These are phyloP conservation scores for Mastacembelus armatus DNA, from an alignment of 2,797 vertebrate genomes.

Conservation along the genomic window DNA sequence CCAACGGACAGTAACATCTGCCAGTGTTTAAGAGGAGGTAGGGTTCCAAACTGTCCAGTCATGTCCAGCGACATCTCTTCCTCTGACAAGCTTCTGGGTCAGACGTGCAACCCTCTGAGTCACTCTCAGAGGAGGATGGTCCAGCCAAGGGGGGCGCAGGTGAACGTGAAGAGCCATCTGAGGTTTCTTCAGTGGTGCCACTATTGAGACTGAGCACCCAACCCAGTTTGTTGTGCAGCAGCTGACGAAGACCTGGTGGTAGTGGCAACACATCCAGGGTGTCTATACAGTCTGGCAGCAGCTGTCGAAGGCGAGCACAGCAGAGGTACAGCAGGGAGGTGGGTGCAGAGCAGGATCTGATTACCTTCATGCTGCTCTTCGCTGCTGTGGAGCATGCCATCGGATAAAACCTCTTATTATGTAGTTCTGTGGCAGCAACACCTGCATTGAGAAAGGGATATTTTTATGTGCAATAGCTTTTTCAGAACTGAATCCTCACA, in stretches of 20 bases:
- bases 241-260: constrained; percentile 94
- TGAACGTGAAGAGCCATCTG: constrained; percentile 49
- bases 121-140: constrained; percentile 81
- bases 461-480: neutral
- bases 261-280: constrained; percentile 92
- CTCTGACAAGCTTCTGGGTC: constrained; percentile 89
- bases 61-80: constrained; percentile 96
- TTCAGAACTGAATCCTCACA: too few species aligned
- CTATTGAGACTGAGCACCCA: constrained; percentile 94
- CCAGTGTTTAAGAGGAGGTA: constrained; percentile 52
- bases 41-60: constrained; percentile 42
- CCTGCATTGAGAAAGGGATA: constrained; percentile 74
- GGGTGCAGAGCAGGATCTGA: constrained; percentile 90
- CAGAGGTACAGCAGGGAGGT: constrained; percentile 97
- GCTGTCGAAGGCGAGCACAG: constrained; percentile 93
- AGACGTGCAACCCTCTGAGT: constrained; percentile 84
- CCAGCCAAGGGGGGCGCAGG: constrained; percentile 49
- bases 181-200: constrained; percentile 56
- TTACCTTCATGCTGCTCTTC: constrained; percentile 99
- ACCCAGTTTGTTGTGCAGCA: constrained; percentile 94
- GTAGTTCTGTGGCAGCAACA: constrained; percentile 91
- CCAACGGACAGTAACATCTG: constrained; percentile 29
- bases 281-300: constrained; percentile 90
- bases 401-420: constrained; percentile 93
- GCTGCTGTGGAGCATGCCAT: constrained; percentile 98